phyloP scores from a whole-genome alignment of 2,888 invertebrate species.

The Brachylomia viminalis region DNA sequence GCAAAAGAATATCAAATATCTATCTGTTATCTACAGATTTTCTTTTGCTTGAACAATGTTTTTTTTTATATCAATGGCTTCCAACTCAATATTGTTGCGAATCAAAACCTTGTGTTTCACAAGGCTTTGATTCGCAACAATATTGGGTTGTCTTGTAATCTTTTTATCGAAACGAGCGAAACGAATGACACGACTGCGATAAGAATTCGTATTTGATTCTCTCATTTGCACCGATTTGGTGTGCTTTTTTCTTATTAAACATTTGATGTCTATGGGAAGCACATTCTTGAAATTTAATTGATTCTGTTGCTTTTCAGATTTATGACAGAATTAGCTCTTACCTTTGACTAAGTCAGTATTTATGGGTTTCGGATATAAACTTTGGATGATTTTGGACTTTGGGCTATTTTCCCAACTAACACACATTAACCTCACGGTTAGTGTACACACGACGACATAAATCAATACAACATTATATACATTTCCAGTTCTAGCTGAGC shows the following conservation, averaged over 20 bases:
- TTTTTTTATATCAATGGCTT: background rate
- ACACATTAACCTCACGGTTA: background rate
- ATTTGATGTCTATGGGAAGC: background rate
- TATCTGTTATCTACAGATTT: too few relatives aligned
- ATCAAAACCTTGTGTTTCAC: slow-evolving; percentile 8
- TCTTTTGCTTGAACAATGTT: background rate
- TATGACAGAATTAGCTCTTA: background rate
- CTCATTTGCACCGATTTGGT: background rate
- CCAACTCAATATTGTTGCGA: slow-evolving; percentile 7
- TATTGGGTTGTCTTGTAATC: too few relatives aligned
- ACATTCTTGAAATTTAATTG: background rate
- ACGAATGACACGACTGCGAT: slow-evolving; percentile 13
- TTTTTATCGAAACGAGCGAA: slow-evolving; percentile 22
- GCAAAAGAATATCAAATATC: too few relatives aligned
- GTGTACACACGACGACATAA: too few relatives aligned
- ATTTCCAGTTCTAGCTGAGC: too few relatives aligned
- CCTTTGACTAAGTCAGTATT: background rate
- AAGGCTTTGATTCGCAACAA: too few relatives aligned
- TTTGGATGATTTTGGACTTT: background rate
- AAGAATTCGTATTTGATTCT: slow-evolving; percentile 8
- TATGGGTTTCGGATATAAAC: background rate
- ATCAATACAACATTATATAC: too few relatives aligned
- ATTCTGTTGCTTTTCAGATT: background rate
- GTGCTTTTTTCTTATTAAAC: background rate
- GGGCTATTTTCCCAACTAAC: background rate